A percentile compares a stretch with the other conserved stretches of the same genome.
phyloP scores from a whole-genome alignment of 2,888 invertebrate genomes.

The Eilema griseolum region DNA sequence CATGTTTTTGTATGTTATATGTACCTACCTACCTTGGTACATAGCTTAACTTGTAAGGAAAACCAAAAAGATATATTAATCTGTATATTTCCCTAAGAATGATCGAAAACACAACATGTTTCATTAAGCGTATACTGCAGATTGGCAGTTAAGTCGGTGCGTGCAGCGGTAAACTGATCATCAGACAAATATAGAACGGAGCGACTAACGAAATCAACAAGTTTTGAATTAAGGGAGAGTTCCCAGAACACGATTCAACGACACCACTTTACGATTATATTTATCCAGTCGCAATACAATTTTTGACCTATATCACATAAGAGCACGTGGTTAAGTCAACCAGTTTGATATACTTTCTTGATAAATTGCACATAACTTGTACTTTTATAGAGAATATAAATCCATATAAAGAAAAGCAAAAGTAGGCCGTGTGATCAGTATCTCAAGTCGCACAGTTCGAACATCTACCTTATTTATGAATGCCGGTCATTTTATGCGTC shows the following conservation, averaged over 20 bases:
- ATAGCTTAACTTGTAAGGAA: no score
- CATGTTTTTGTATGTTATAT: neutral
- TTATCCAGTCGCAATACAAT: neutral
- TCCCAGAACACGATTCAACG: conserved; percentile 20
- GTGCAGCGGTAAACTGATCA: conserved; percentile 37
- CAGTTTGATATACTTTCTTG: neutral
- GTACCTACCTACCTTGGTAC: neutral
- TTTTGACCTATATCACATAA: neutral
- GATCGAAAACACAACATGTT: conserved; percentile 23
- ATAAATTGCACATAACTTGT: neutral
- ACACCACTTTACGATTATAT: conserved; percentile 12
- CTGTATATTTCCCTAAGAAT: conserved; percentile 8
- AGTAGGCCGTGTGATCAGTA: conserved; percentile 26
- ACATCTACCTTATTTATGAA: conserved; percentile 53
- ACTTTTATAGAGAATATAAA: no score
- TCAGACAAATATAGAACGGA: conserved; percentile 36
- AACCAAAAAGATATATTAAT: neutral
- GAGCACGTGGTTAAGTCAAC: neutral
- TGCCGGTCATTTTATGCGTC: conserved; percentile 66
- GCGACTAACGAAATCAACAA: conserved; percentile 44
- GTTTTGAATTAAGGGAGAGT: conserved; percentile 28
- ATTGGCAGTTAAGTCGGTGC: conserved; percentile 19
- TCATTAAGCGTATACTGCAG: conserved; percentile 14
- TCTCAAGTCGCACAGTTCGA: conserved; percentile 24
- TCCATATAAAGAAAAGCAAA: conserved; percentile 5